Conservation (phyloP, 1,140 invertebrate species). For the honey bee (Apis mellifera) region Amel_HAv3.1 CM009931.2:19718501-19719000, state of each 20-base stretch:
- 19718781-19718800: slow-evolving; percentile 3
- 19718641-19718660: slow-evolving; percentile 72
- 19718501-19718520: slow-evolving; percentile 60
- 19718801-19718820: not conserved
- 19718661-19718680: slow-evolving; percentile 69
- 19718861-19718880: not conserved
- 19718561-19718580: slow-evolving; percentile 49
- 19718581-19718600: slow-evolving; percentile 48
- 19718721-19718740: slow-evolving; percentile 11
- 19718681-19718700: slow-evolving; percentile 61
- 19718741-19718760: not conserved
- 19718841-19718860: not conserved
- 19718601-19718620: slow-evolving; percentile 56
- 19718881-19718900: not conserved
- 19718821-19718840: not conserved
- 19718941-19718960: slow-evolving; percentile 71
- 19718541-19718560: slow-evolving; percentile 61
- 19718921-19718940: too few species aligned
- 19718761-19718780: slow-evolving; percentile 1
- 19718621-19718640: slow-evolving; percentile 66
- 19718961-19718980: slow-evolving; percentile 68
- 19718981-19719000: slow-evolving; percentile 68
- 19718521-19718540: slow-evolving; percentile 60
- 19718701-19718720: slow-evolving; percentile 23
- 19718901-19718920: not conserved